Evolutionary conservation across 1,140 invertebrate genomes (phyloP), one percentile per base, ranked within the genome.

Genomic region (Drosophila obscura): DNA sequence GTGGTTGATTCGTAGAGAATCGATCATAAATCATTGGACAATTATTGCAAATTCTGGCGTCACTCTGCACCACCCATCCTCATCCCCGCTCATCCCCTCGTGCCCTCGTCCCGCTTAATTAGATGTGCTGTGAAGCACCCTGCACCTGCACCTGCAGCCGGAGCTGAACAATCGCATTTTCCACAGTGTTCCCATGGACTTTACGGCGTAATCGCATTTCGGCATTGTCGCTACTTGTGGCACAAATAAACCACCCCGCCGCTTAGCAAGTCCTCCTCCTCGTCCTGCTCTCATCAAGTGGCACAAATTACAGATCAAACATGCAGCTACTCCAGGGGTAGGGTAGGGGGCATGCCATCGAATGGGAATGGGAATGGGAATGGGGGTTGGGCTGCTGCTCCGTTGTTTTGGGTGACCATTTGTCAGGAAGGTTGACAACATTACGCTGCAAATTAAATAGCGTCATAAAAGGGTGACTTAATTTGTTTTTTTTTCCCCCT

Each of bases 391-490:
- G 35, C 35, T 39, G 5, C 26, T 28, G 35, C 45, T 52, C 39
- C 35, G 41, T 59, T 77, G 73, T 55, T 61, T 76, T 76, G 57
- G 71, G 69, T 77, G 63, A 68, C 64, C 41, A 77, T 77, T 76
- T 76, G 73, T 76, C 73, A 76, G 67, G 49, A 60, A 60, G 68
- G 55, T 68, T 78, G 76, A 73, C 77, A 80, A 80, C 64, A 81
- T 73, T 73, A 73, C 73, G 62, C 63, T 67, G 73, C 51, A 76
- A 76, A 82, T 82, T 80, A 82, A 82, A 82, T 80, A 73, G 67
- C 73, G 73, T 63, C 69, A 66, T 77, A 75, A 77, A 82, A 82
- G 79, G 79, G 79, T 82, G 77, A 80, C 77, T 82, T 82, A 68
- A 82, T 82, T 82, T 82, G 68, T 80, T 82, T 82, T 65, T 76